Percentiles rank a stretch among this genome's conserved stretches.
Evolutionary conservation across 2,113 vertebrate species (phyloP).

Genomic region (Xiphorhynchus elegans): DNA sequence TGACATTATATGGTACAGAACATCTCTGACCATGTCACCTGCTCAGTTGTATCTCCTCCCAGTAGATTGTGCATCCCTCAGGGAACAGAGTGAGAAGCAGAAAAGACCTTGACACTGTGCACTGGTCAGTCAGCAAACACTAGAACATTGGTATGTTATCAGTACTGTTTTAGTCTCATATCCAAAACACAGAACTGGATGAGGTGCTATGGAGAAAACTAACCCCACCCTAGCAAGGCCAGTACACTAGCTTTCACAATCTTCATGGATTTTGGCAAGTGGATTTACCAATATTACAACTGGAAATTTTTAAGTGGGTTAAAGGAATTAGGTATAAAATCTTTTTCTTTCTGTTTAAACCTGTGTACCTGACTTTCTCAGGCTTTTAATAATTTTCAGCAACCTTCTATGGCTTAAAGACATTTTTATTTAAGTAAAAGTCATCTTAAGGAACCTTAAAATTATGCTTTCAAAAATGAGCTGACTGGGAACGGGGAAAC

Average conservation of each 20-base stretch:
- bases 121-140: not conserved
- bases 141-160: accelerated
- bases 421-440: not conserved
- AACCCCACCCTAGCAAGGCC: not conserved
- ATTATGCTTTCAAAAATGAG: not conserved
- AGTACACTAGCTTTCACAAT: not conserved
- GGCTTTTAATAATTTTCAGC: not conserved
- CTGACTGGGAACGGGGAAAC: not conserved
- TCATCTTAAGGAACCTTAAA: not conserved
- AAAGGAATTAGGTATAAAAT: accelerated
- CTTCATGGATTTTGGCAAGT: not conserved
- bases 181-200: not conserved
- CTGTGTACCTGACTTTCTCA: not conserved
- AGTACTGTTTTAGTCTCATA: not conserved
- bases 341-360: not conserved
- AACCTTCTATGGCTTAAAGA: not conserved
- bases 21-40: not conserved
- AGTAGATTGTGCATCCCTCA: accelerated
- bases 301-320: not conserved
- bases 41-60: not conserved
- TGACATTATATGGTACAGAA: not conserved
- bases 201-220: not conserved
- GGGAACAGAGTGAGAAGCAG: not conserved
- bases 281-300: not conserved
- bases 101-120: not conserved